Base-by-base conservation (phyloP, 2,888 invertebrate genomes). In the Diogma glabrata region DNA sequence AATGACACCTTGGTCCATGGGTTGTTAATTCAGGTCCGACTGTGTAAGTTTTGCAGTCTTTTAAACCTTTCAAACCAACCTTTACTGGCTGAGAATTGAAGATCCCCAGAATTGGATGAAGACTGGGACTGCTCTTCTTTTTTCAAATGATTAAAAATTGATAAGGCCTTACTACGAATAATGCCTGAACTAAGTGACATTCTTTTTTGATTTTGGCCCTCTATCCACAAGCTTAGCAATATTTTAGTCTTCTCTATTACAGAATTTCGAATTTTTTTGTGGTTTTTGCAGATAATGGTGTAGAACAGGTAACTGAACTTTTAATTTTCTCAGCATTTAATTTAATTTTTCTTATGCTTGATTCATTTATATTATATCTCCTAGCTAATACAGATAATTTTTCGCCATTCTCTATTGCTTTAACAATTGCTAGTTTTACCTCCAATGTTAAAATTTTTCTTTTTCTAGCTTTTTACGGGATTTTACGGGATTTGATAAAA, bases 31-130 rank as follows among this genome's bases (percentile, higher is more conserved):
- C n/a, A n/a, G n/a, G n/a, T n/a, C n/a, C n/a, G n/a, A 24, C 9
- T 24, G 9, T 24, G 24, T 24, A 24, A 24, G 24, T 24, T 55
- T 40, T 45, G 17, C 46, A 43, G 30, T 14, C 23, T 51, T 53
- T 53, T 55, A 47, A 58, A 57, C 52, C 45, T 52, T 49, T 58
- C 57, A 53, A 58, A 59, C 58, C 58, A 59, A 17, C 59, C 58
- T 17, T 52, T 50, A 46, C 55, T 56, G n/a, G 53, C 53, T 24
- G 6, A 5, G 24, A 24, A 24, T 24, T 24, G 6, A 24, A 24
- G 6, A 7, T 24, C 24, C 7, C 24, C 24, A 7, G 9, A 24
- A 24, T 24, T 24, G 9, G 24, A 24, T 24, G 24, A 24, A 26
- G 7, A 5, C 6, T 6, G 24, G n/a, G n/a, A n/a, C n/a, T n/a